Percentiles rank a stretch among this genome's conserved stretches.
phyloP scores from a whole-genome alignment of 2,113 vertebrate genomes.

The Melanostigma gelatinosum region DNA sequence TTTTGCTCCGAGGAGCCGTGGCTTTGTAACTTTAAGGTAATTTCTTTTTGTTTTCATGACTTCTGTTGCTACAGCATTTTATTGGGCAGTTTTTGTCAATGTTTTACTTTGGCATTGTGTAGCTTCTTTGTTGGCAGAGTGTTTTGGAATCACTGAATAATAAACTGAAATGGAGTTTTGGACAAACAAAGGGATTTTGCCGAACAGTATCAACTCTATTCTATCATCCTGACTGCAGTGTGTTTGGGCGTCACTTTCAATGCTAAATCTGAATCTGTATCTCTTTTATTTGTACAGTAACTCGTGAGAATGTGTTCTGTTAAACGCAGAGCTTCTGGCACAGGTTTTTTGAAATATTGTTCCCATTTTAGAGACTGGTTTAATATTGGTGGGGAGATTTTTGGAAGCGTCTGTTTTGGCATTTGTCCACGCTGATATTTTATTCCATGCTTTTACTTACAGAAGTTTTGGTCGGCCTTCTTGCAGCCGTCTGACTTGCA shows the following conservation, averaged over 20 bases:
- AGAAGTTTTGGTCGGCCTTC: neutral
- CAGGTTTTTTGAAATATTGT: neutral
- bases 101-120: constrained; percentile 15
- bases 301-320: neutral
- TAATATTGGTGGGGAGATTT: neutral
- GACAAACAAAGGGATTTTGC: constrained; percentile 4
- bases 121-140: constrained; percentile 4
- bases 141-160: constrained; percentile 14
- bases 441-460: neutral
- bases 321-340: neutral
- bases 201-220: neutral
- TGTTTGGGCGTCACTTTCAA: neutral
- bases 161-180: constrained; percentile 7
- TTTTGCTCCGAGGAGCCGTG: neutral
- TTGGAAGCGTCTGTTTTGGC: neutral
- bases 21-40: too few relatives aligned
- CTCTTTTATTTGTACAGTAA: neutral
- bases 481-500: neutral
- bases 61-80: constrained; percentile 8
- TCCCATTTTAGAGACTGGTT: neutral
- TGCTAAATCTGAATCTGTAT: neutral
- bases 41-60: neutral
- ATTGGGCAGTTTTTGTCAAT: neutral
- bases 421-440: neutral
- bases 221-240: neutral